These are phyloP conservation scores for Enteromius argenteus DNA, from an alignment of 2,797 vertebrate species.

Conservation along the genomic window DNA sequence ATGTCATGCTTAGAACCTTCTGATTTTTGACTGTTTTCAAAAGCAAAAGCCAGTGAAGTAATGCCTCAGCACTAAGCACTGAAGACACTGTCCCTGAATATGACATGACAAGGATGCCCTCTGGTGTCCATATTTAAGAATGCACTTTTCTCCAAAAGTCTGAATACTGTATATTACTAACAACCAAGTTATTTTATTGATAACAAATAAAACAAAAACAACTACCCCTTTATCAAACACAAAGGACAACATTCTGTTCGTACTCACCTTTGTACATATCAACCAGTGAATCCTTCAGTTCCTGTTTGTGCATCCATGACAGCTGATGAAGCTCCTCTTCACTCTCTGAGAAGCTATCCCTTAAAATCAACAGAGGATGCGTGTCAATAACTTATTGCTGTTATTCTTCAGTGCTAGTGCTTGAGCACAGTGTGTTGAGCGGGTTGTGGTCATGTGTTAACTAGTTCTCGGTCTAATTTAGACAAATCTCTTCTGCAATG, in stretches of 20 bases:
- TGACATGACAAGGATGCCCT: conserved; percentile 60
- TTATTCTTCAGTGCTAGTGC: not conserved
- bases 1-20: not conserved
- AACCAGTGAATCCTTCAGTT: conserved; percentile 73
- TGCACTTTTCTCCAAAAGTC: not conserved
- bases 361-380: conserved; percentile 48
- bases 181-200: not conserved
- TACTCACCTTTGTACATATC: conserved; percentile 76
- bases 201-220: not conserved
- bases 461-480: conserved; percentile 35
- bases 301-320: conserved; percentile 65
- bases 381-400: conserved; percentile 8
- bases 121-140: conserved; percentile 55
- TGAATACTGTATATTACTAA: not conserved
- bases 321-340: conserved; percentile 51
- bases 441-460: conserved; percentile 38
- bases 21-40: not conserved
- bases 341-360: conserved; percentile 65
- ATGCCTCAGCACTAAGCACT: not conserved
- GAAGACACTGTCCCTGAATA: not conserved
- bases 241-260: not conserved
- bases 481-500: conserved; percentile 58
- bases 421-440: conserved; percentile 6
- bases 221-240: not conserved
- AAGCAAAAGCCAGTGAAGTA: not conserved